Evolutionary conservation across 2,113 vertebrate species (phyloP).

Genomic region (Fulmarus glacialis): DNA sequence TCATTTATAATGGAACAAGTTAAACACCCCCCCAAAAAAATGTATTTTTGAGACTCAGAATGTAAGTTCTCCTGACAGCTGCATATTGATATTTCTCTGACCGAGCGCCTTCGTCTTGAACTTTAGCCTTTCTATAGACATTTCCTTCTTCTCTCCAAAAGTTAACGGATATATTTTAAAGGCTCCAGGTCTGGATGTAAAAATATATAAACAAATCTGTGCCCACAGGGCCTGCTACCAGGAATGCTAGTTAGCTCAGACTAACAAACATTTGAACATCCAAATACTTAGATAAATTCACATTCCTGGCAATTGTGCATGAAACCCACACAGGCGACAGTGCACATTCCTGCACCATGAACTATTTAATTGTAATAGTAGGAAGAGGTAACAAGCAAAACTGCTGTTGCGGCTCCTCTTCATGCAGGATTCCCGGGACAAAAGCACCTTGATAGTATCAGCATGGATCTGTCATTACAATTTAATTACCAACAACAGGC

Average conservation of each 20-base stretch:
- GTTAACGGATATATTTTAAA: neutral
- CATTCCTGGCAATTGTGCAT: neutral
- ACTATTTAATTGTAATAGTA: conserved; percentile 35
- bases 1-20: neutral
- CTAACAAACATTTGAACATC: neutral
- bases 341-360: neutral
- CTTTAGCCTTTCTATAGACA: neutral
- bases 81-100: conserved; percentile 44
- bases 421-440: conserved; percentile 24
- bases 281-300: neutral
- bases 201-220: neutral
- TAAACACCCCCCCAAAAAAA: neutral
- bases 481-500: conserved; percentile 68
- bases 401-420: conserved; percentile 27
- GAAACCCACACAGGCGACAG: neutral
- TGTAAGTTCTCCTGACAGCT: conserved; percentile 7
- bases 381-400: conserved; percentile 49
- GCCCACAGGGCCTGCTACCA: neutral
- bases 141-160: neutral
- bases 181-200: neutral
- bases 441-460: conserved; percentile 64
- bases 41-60: neutral
- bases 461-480: conserved; percentile 51
- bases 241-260: neutral
- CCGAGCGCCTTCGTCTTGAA: neutral